These are phyloP conservation scores for Octonoba sinensis DNA, from an alignment of 2,888 invertebrate genomes.

Conservation along the genomic window DNA sequence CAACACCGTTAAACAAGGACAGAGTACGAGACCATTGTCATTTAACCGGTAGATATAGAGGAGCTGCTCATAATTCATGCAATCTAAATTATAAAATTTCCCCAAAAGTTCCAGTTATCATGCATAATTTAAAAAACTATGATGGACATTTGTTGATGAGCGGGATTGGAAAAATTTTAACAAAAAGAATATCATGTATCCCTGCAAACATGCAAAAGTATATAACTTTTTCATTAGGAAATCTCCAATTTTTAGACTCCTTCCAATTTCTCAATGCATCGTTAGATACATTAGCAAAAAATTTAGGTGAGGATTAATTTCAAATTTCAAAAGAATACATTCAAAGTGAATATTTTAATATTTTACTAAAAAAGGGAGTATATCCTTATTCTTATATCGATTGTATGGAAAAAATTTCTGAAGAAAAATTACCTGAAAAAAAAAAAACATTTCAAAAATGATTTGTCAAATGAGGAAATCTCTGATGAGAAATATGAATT, in stretches of 20 bases:
- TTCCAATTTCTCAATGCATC: background rate
- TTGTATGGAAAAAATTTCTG: background rate
- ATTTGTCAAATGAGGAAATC: background rate
- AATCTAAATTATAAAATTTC: background rate
- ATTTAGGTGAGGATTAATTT: background rate
- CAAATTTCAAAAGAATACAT: background rate
- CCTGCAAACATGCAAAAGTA: background rate
- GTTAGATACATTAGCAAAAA: background rate
- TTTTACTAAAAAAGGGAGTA: background rate
- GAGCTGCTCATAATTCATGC: background rate
- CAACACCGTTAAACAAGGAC: background rate
- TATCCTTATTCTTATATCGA: constrained; percentile 6
- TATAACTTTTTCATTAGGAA: background rate
- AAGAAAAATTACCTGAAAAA: background rate
- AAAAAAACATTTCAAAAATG: background rate
- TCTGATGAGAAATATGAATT: background rate
- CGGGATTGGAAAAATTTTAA: constrained; percentile 1
- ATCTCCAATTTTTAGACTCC: constrained; percentile 2
- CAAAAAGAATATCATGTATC: background rate
- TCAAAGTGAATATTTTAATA: background rate
- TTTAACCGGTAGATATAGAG: background rate
- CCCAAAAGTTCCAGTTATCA: background rate
- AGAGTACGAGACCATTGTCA: constrained; percentile 14
- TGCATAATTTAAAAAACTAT: constrained; percentile 19
- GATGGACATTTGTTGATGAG: constrained; percentile 9